Evolutionary conservation across 2,888 invertebrate species (phyloP), one percentile per base, ranked within the genome.

Genomic region (Eilema sororculum): DNA sequence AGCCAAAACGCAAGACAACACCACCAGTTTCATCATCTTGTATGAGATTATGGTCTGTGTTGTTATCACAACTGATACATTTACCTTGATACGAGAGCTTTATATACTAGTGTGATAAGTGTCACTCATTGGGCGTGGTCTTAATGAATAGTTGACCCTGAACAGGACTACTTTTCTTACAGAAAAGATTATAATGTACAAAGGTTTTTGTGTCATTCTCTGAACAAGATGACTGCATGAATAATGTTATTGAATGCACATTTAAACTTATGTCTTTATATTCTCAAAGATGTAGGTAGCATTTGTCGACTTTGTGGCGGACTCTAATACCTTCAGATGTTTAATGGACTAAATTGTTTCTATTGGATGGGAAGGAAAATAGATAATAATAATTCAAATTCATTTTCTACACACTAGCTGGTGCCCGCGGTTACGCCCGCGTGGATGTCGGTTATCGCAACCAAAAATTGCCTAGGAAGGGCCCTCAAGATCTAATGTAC

Each of bases 1-100:
- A 79, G 96, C 96, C 90, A 96, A 81, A 83, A 96, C 87, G 91
- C 96, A 96, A 86, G 95, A 96, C 94, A 96, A 96, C 90, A 96
- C 96, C 95, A 96, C 96, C 95, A 95, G 89, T 87, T 95, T 94
- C 90, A 95, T 87, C 95, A 95, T 95, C 82, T 84, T 93, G 90
- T 82, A 75, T 58, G 59, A 69, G 72, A 69, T 28, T 87, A 86
- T 89, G 93, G 94, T 93, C 93, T 94, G 94, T 94, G 93, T 92
- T 91, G 90, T 69, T 85, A 60, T 61, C 76, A 79, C 77, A 83
- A 93, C 92, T 92, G 92, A 92, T 93, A 85, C 85, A 70, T 71
- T 77, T 77, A 68, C 74, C 74, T 69, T 65, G 75, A 73, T 78
- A 79, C 84, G 78, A 73, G 72, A 73, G 63, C 76, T 79, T 92